Conservation (phyloP, 2,797 vertebrate genomes). For the Aphelocoma californica region DNA sequence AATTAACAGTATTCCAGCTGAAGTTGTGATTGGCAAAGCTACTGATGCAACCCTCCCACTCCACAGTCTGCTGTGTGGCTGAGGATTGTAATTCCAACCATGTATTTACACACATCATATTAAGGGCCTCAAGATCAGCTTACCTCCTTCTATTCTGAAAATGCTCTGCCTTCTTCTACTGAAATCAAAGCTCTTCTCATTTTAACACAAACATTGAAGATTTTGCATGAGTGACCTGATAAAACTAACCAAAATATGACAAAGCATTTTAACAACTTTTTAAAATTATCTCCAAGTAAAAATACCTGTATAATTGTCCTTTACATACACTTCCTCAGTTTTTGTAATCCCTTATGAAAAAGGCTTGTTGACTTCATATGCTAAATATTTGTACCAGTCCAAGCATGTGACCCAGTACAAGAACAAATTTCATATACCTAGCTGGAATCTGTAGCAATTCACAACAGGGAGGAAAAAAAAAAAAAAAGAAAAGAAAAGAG, state of each 20-base stretch:
- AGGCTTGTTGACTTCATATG: neutral
- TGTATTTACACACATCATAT: neutral
- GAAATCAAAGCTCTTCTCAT: neutral
- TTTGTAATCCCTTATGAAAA: neutral
- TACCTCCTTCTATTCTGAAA: neutral
- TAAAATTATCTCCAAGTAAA: neutral
- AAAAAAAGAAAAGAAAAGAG: too few relatives aligned
- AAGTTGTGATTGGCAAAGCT: slow-evolving; percentile 10
- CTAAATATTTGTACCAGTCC: neutral
- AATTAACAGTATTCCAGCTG: neutral
- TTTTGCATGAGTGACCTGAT: neutral
- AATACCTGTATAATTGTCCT: neutral
- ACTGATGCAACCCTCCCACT: neutral
- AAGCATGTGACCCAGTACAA: neutral
- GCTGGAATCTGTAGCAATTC: neutral
- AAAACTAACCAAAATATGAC: neutral
- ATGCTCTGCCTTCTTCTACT: neutral
- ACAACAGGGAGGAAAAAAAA: fast-evolving
- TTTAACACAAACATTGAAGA: neutral
- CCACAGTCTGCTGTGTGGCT: neutral
- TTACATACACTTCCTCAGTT: neutral
- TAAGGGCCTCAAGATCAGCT: neutral
- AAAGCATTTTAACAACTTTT: neutral
- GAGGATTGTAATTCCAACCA: neutral
- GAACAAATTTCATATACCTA: neutral